Evolutionary conservation across 1,140 invertebrate species (phyloP).

Genomic region (Phymastichus coffea): DNA sequence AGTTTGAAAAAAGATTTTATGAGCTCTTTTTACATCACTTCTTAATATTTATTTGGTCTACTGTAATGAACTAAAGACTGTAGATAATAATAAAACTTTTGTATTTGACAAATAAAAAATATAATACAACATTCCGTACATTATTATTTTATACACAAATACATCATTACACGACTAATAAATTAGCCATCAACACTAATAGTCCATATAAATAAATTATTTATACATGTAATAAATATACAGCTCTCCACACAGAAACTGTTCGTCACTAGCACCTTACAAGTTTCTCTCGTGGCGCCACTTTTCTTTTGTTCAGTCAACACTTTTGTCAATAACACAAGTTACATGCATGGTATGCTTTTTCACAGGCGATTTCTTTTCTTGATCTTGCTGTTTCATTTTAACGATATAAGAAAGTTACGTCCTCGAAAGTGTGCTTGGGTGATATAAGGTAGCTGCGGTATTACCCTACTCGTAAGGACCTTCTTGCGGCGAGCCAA

Average conservation of each 20-base stretch:
- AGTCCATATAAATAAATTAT: conserved; percentile 4
- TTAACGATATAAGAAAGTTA: conserved; percentile 35
- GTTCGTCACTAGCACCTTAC: conserved; percentile 8
- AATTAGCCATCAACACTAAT: background rate
- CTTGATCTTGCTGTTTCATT: too few species aligned
- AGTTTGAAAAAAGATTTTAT: too few species aligned
- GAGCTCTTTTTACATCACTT: too few species aligned
- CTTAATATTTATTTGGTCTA: background rate
- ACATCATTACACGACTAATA: background rate
- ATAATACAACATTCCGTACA: conserved; percentile 14
- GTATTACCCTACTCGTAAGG: conserved; percentile 55
- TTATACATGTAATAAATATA: conserved; percentile 27
- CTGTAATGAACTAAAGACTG: background rate
- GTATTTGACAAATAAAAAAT: conserved; percentile 27
- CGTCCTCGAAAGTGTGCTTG: conserved; percentile 49
- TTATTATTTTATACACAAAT: conserved; percentile 23
- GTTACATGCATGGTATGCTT: too few species aligned
- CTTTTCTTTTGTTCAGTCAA: background rate
- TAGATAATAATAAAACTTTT: conserved; percentile 21
- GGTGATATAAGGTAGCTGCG: conserved; percentile 52
- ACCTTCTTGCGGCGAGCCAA: conserved; percentile 49
- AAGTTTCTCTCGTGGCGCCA: background rate
- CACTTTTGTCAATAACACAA: conserved; percentile 10
- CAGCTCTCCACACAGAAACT: conserved; percentile 12
- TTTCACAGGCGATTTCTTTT: too few species aligned